Base-by-base conservation (phyloP, 2,797 vertebrate genomes). In the Lithobates pipiens region DNA sequence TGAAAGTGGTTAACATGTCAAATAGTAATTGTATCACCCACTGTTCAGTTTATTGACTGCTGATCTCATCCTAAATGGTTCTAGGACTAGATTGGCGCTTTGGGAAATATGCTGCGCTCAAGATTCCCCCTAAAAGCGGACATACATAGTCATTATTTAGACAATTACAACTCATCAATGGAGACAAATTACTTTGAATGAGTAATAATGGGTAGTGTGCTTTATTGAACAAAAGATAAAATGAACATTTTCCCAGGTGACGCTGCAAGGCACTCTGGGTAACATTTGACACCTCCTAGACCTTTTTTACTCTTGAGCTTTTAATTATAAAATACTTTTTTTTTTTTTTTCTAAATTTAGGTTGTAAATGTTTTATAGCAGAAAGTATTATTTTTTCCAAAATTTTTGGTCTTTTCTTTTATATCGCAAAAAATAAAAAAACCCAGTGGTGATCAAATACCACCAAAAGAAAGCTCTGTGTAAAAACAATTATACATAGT, bases 161-260 rank as follows among this genome's bases (percentile, higher is more conserved):
- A 32, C 76, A 65, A 77, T 77, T 77, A 77, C 54, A 65, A 65
- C 29, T 65, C 76, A 65, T 65, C 57, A 36, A 79, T 68, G 65
- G 18, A 68, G 63, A 13, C 67, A 68, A 77, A 42, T 68, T 23
- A 23, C 61, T 65, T 63, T 36, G 67, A 77, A 77, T 39, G 57
- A 77, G 76, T 65, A 39, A 27, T 65, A 32, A 76, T 61, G 21
- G 18, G 8, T 36, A 27, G 29, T 34, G 42, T 32, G 25, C 57
- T 50, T 57, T 34, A 32, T 29, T 9, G 39, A 61, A 61, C 50
- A 18, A 21, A 65, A 21, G 7, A 65, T 65, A 25, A 25, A 65
- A 65, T 25, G 11, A 65, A 25, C 61, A 65, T 23, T 65, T 25
- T 65, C 61, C 61, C 61, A n/a, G 23, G 11, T 65, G 61, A 65